phyloP scores from a whole-genome alignment of 2,888 invertebrate genomes.

The Andrena bucephala region DNA sequence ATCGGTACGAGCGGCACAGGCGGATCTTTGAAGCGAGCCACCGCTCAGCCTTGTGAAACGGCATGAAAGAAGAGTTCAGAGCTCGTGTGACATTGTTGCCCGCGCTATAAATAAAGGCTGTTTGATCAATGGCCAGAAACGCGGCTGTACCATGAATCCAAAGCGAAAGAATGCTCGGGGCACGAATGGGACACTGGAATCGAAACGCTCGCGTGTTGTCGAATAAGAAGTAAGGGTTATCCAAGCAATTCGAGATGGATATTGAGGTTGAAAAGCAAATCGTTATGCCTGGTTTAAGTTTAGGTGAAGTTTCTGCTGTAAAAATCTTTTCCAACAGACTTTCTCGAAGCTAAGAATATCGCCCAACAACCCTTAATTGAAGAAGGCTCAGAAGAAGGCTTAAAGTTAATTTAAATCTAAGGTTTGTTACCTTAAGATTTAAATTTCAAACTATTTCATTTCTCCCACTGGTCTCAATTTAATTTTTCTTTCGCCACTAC shows the following conservation, averaged over 20 bases:
- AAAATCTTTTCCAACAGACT: too few relatives aligned
- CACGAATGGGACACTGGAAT: conserved; percentile 36
- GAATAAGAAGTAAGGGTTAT: too few relatives aligned
- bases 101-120: conserved; percentile 58
- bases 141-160: conserved; percentile 14
- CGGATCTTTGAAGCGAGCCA: not conserved
- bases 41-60: not conserved
- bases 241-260: too few relatives aligned
- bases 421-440: too few relatives aligned
- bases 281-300: not conserved
- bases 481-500: too few relatives aligned
- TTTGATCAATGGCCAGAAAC: conserved; percentile 66
- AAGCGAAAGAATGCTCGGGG: conserved; percentile 25
- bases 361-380: too few relatives aligned
- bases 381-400: too few relatives aligned
- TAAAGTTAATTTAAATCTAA: too few relatives aligned
- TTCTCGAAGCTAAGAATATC: too few relatives aligned
- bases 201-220: conserved; percentile 32
- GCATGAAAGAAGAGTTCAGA: not conserved
- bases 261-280: not conserved
- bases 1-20: not conserved
- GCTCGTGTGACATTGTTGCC: conserved; percentile 6
- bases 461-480: too few relatives aligned
- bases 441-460: too few relatives aligned
- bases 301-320: too few relatives aligned